A percentile compares a stretch with the other conserved stretches of the same genome.
Conservation (phyloP, 30 jellyfish, hydroid and myxozoan genomes). For the Catostylus mosaicus region DNA sequence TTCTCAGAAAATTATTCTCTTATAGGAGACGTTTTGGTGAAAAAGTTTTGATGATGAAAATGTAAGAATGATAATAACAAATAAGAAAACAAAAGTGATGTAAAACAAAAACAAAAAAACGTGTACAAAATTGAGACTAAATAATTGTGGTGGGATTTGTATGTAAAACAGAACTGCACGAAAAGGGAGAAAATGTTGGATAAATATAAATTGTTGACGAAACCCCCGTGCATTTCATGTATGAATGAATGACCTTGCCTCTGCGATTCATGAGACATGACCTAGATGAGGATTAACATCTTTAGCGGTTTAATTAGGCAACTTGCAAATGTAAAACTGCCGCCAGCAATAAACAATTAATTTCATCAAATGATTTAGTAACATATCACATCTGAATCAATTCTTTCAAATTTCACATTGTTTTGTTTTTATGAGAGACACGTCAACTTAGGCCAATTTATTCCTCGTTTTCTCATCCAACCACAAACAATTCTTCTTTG, state of each 20-base stretch:
- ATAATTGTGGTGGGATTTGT: no score
- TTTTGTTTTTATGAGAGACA: conserved; percentile 2
- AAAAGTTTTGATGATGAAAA: no score
- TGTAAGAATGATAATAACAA: no score
- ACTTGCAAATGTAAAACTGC: conserved; percentile 54
- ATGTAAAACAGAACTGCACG: no score
- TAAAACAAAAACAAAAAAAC: no score
- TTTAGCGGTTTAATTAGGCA: conserved; percentile 65
- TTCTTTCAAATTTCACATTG: conserved; percentile 36
- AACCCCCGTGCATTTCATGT: conserved; percentile 39
- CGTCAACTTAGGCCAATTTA: conserved; percentile 23
- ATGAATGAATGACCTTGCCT: conserved; percentile 56
- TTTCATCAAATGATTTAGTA: conserved; percentile 61
- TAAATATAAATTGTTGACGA: not conserved
- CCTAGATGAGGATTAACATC: conserved; percentile 65
- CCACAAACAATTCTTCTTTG: conserved; percentile 15
- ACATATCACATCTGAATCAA: conserved; percentile 29
- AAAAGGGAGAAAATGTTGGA: not conserved
- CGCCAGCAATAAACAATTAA: conserved; percentile 70
- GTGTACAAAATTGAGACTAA: no score
- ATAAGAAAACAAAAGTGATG: no score
- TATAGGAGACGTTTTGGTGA: no score
- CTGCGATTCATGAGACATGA: conserved; percentile 13
- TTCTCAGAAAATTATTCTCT: no score
- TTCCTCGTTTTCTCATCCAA: conserved; percentile 11